Evolutionary conservation across 64 coral and sea anemone genomes (phyloP).

Genomic region (Stichodactyla helianthus): DNA sequence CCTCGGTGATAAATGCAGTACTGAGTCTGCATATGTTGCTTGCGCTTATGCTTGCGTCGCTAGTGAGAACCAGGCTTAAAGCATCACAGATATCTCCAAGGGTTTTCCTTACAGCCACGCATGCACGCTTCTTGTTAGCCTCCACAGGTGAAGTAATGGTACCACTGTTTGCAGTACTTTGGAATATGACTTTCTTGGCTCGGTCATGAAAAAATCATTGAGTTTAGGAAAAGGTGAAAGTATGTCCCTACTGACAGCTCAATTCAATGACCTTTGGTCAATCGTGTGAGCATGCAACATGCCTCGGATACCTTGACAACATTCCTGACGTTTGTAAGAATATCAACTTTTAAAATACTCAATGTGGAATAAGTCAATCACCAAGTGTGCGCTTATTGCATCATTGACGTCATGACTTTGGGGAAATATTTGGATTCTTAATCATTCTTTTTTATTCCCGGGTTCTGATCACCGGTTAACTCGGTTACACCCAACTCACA

Average conservation of each 20-base stretch:
- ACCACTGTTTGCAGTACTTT: no score
- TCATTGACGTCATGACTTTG: not conserved
- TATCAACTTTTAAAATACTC: not conserved
- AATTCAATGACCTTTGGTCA: not conserved
- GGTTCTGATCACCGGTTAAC: not conserved
- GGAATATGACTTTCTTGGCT: no score
- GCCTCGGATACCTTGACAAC: not conserved
- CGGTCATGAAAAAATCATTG: no score
- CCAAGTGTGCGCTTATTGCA: not conserved
- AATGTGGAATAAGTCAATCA: not conserved
- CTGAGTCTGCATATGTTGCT: no score
- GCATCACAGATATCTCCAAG: no score
- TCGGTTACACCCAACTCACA: not conserved
- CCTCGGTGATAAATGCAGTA: no score
- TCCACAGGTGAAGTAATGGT: no score
- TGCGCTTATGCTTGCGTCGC: no score
- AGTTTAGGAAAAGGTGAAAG: not conserved
- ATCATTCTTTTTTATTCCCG: not conserved
- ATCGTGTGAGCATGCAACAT: not conserved
- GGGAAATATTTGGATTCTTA: constrained; percentile 3
- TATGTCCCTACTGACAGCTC: not conserved
- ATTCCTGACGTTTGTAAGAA: not conserved
- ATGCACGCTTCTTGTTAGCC: no score
- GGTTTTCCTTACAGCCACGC: no score
- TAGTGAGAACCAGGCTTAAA: no score